Percentiles rank a stretch among this genome's conserved stretches.
Conservation (phyloP, 2,888 invertebrate genomes). For the Chalcosyrphus nemorum region DNA sequence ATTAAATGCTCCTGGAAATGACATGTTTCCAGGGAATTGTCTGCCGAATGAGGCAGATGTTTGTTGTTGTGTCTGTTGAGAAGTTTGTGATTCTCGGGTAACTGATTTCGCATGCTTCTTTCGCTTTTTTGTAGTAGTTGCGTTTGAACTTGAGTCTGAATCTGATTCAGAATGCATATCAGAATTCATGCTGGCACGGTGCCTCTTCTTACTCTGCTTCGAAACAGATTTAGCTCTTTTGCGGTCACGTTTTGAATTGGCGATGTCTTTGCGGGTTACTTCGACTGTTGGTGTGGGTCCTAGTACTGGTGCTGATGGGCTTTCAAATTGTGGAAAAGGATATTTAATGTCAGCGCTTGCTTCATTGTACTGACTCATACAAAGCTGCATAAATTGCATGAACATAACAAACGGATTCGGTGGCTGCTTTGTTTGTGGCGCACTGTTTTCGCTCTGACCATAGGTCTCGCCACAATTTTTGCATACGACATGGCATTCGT, state of each 20-base stretch:
- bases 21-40: neutral
- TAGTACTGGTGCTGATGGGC: slow-evolving; percentile 2
- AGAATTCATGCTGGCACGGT: neutral
- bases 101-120: slow-evolving; percentile 43
- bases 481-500: slow-evolving; percentile 79
- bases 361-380: slow-evolving; percentile 76
- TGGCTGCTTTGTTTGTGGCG: slow-evolving; percentile 78
- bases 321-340: neutral
- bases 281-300: slow-evolving; percentile 5
- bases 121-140: slow-evolving; percentile 32
- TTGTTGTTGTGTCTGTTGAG: neutral
- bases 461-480: slow-evolving; percentile 77
- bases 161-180: slow-evolving; percentile 20
- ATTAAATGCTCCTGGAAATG: slow-evolving; percentile 47
- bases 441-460: slow-evolving; percentile 77
- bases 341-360: neutral
- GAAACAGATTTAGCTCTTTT: slow-evolving; percentile 20
- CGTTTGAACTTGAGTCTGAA: slow-evolving; percentile 25
- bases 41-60: slow-evolving; percentile 8
- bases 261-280: slow-evolving; percentile 40
- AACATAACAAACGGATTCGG: slow-evolving; percentile 78
- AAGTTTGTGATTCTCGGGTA: neutral
- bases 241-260: neutral
- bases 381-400: slow-evolving; percentile 80
- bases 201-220: slow-evolving; percentile 10